These are phyloP conservation scores for Scleropages formosus DNA, from an alignment of 2,797 vertebrate species.

Conservation along the genomic window DNA sequence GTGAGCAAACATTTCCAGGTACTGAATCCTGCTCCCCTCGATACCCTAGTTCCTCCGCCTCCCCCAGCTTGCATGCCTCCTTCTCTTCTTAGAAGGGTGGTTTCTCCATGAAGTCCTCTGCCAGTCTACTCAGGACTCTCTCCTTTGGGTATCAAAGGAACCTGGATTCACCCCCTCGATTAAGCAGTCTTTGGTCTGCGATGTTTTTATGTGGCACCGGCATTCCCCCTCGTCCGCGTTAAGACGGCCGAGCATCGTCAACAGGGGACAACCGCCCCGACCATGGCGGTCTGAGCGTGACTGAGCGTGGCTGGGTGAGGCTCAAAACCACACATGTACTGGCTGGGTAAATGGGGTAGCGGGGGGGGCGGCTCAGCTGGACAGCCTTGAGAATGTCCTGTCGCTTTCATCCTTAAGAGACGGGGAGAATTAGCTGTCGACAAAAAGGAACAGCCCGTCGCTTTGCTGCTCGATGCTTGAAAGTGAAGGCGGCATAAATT, in stretches of 20 bases:
- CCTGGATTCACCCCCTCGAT: neutral
- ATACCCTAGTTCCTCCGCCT: neutral
- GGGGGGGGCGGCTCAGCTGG: neutral
- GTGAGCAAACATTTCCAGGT: constrained; percentile 57
- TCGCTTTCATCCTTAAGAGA: constrained; percentile 7
- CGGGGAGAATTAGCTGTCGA: constrained; percentile 5
- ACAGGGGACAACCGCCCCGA: no score
- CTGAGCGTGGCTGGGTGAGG: no score
- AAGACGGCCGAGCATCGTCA: no score
- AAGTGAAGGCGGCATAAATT: neutral
- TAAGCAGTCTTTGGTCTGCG: no score
- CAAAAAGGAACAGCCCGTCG: neutral
- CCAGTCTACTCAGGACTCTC: no score
- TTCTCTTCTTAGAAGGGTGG: neutral
- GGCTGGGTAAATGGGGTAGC: neutral
- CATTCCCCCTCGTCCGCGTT: no score
- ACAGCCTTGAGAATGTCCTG: neutral
- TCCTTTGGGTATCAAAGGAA: constrained; percentile 9
- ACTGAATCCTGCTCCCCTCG: neutral
- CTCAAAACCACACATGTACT: neutral
- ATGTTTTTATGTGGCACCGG: no score
- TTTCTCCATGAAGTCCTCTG: neutral
- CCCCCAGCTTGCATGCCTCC: neutral
- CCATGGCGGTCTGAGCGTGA: no score
- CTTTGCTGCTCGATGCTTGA: neutral